Evolutionary conservation across 2,797 vertebrate genomes (phyloP).

Genomic region (Schizothorax lantsangensis): DNA sequence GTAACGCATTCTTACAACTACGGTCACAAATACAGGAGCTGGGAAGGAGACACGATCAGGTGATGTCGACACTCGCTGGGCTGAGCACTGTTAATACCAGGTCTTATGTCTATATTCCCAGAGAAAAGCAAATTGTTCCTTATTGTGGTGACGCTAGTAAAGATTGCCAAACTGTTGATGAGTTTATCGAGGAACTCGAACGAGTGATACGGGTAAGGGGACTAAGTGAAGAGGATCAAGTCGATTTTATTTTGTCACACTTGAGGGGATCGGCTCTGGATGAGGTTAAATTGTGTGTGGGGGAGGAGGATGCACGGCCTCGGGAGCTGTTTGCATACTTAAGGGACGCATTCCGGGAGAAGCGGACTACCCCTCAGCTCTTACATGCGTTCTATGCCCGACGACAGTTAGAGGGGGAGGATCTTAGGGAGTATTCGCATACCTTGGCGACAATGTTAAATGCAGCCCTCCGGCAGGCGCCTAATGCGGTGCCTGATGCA

Average conservation of each 20-base stretch:
- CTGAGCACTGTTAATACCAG: neutral
- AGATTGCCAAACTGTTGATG: neutral
- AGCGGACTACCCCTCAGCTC: neutral
- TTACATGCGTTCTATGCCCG: neutral
- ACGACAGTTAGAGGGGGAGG: neutral
- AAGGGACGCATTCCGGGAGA: neutral
- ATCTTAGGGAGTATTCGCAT: neutral
- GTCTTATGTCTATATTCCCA: neutral
- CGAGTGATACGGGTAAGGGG: conserved; percentile 15
- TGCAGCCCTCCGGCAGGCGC: neutral
- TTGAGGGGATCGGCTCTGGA: neutral
- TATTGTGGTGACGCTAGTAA: neutral
- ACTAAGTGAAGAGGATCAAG: neutral
- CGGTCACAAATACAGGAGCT: neutral
- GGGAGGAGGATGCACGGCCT: neutral
- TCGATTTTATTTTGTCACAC: conserved; percentile 21
- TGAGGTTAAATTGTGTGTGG: too few relatives aligned
- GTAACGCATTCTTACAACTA: neutral
- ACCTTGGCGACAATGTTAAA: neutral
- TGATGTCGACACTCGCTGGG: conserved; percentile 10
- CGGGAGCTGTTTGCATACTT: neutral
- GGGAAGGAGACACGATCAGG: neutral
- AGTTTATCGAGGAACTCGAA: conserved; percentile 21
- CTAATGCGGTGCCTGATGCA: neutral
- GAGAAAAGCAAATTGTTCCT: neutral